Conservation (phyloP, 2,888 invertebrate genomes). For the Lasioglossum marginatum region DNA sequence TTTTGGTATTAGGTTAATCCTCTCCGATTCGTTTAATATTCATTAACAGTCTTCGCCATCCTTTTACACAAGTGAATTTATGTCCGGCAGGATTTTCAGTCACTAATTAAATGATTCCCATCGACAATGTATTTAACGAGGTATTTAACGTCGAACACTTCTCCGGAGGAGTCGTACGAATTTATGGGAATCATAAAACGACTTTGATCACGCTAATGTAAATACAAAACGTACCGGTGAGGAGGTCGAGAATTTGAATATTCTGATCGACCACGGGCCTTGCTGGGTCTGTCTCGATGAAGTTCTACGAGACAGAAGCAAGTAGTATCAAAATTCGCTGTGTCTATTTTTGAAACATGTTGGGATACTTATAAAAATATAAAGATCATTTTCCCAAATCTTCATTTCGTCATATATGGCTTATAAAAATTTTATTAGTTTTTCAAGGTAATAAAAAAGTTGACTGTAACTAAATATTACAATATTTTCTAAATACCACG, state of each 20-base stretch:
- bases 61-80: background rate
- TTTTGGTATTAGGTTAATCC: background rate
- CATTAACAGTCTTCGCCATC: background rate
- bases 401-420: too few relatives aligned
- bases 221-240: background rate
- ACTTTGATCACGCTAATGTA: slow-evolving; percentile 6
- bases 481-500: too few relatives aligned
- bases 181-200: slow-evolving; percentile 33
- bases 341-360: too few relatives aligned
- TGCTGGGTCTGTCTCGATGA: background rate
- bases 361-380: too few relatives aligned
- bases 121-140: slow-evolving; percentile 29
- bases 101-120: slow-evolving; percentile 1
- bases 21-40: background rate
- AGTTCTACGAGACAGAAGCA: background rate
- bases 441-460: too few relatives aligned
- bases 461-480: too few relatives aligned
- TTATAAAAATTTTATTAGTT: too few relatives aligned
- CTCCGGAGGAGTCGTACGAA: background rate
- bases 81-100: background rate
- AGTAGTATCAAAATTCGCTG: background rate
- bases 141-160: slow-evolving; percentile 3
- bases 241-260: slow-evolving; percentile 28
- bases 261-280: slow-evolving; percentile 30
- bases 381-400: too few relatives aligned